Base-by-base conservation (phyloP, 2,888 invertebrate genomes). In the Meghimatium bilineatum region DNA sequence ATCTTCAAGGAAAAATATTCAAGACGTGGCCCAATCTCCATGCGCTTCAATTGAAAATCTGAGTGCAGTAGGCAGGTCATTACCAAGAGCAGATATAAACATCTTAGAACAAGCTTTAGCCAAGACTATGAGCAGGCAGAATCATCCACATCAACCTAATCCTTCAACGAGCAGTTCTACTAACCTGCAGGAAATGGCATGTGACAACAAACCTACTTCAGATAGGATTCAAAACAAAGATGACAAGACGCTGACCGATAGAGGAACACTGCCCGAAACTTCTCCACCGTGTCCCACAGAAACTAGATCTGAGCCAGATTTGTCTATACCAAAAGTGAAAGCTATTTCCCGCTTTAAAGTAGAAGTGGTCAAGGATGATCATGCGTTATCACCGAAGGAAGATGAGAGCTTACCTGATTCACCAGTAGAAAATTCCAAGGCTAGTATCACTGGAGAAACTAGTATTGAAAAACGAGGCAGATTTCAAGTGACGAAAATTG, bases 41-140 rank as follows among this genome's bases (percentile, higher is more conserved):
- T 78, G 82, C 75, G 79, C 85, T 23, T 88, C 88, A 26, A 60
- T 86, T n/a, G 88, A 89, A 69, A 88, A 88, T 56, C 87, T 89
- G 17, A 81, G 82, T 38, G 81, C 80, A 67, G 84, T 84, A n/a
- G 86, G 87, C 67, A 85, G 85, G 23, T 86, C 87, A 29, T 63
- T 84, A 49, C 76, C 49, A 0, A 84, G 69, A 76, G n/a, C 84
- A 52, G 84, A 84, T 69, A 67, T 84, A 17, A 84, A 84, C 32
- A 38, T 88, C 78, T 85, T 93, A 49, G 92, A 92, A 82, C 92
- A 92, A 85, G 92, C 91, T 29, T 84, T 92, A 63, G 91, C 91
- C 60, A 92, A 90, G 83, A 92, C 91, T 77, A 88, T 92, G 36
- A 90, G 90, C 85, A 88, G 91, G 36, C 87, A 88, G 71, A 84